Evolutionary conservation across 1,140 invertebrate genomes (phyloP).

Genomic region (Drosophila funebris): DNA sequence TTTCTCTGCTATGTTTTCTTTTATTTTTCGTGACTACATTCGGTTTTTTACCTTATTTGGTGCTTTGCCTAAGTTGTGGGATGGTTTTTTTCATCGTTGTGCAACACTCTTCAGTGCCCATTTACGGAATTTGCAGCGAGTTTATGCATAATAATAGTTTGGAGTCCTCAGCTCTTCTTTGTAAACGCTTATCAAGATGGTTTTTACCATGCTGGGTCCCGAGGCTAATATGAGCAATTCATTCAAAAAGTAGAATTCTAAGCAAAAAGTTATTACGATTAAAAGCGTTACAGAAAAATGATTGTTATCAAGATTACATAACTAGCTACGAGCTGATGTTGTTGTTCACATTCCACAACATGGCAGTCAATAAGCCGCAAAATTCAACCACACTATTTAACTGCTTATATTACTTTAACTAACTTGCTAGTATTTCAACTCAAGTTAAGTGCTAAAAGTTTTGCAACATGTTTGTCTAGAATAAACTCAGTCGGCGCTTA

Average conservation of each 20-base stretch:
- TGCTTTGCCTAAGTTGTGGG: constrained; percentile 30
- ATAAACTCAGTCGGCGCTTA: constrained; percentile 64
- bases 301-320: background rate
- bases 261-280: too few relatives aligned
- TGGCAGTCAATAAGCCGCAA: background rate
- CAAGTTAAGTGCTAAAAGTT: constrained; percentile 51
- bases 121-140: constrained; percentile 39
- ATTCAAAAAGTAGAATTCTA: too few relatives aligned
- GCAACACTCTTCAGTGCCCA: constrained; percentile 43
- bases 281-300: too few relatives aligned
- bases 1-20: constrained; percentile 8
- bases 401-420: constrained; percentile 27
- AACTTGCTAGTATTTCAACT: constrained; percentile 32
- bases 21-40: constrained; percentile 32
- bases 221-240: too few relatives aligned
- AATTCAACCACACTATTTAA: constrained; percentile 7
- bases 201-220: too few relatives aligned
- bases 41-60: constrained; percentile 29
- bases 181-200: too few relatives aligned
- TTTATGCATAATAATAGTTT: constrained; percentile 75
- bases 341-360: background rate
- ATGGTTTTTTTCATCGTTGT: constrained; percentile 3
- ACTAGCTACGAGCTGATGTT: background rate
- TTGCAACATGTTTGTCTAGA: constrained; percentile 51
- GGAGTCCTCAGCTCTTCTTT: constrained; percentile 7